phyloP scores from a whole-genome alignment of 2,888 invertebrate species.

The Strigamia crassipes region DNA sequence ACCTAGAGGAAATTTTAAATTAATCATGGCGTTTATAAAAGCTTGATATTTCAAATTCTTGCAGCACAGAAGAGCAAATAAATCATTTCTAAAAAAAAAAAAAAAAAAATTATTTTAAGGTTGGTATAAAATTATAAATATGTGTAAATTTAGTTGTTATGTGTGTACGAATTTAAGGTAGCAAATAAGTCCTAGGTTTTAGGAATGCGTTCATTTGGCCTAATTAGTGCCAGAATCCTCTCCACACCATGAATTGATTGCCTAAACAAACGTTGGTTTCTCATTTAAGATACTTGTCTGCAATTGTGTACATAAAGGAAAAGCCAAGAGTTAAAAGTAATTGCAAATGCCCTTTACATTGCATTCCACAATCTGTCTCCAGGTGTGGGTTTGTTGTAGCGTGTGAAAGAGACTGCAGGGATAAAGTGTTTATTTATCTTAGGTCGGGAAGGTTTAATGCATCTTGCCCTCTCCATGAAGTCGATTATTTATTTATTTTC shows the following conservation, averaged over 20 bases:
- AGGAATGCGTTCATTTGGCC: constrained; percentile 33
- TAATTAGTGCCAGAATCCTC: constrained; percentile 27
- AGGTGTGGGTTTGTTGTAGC: constrained; percentile 28
- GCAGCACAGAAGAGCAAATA: not conserved
- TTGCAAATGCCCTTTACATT: constrained; percentile 29
- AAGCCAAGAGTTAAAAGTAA: constrained; percentile 21
- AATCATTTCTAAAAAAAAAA: no score
- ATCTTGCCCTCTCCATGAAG: not conserved
- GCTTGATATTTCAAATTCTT: no score
- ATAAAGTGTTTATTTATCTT: constrained; percentile 23
- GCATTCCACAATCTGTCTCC: constrained; percentile 38
- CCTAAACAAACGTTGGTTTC: constrained; percentile 40
- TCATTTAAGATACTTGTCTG: constrained; percentile 39
- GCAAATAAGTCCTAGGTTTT: not conserved
- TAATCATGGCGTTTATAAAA: no score
- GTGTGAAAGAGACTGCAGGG: constrained; percentile 11
- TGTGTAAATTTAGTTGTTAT: no score
- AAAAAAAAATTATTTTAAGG: no score
- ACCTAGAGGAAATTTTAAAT: no score
- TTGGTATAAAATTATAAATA: no score
- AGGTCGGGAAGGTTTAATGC: constrained; percentile 3
- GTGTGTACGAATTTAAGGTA: not conserved
- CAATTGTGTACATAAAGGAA: constrained; percentile 25
- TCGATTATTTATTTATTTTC: constrained; percentile 10
- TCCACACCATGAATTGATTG: constrained; percentile 38